Evolutionary conservation across 2,113 vertebrate species (phyloP).

Genomic region (Trogon melanurus): DNA sequence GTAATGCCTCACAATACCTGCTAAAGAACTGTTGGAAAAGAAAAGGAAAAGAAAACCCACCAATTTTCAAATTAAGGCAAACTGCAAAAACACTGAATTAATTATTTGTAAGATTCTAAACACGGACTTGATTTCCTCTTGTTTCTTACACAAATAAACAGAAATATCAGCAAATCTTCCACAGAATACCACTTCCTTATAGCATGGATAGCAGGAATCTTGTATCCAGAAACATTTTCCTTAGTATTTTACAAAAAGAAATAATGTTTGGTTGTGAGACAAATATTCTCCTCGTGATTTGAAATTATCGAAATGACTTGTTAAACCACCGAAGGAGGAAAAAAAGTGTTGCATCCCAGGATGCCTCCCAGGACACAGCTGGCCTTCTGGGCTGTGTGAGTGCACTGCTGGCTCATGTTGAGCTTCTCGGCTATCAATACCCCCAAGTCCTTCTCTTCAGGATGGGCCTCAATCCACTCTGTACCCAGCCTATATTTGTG

Average conservation of each 20-base stretch:
- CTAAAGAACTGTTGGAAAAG: neutral
- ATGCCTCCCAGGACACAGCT: no score
- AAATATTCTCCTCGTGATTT: neutral
- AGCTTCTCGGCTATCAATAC: no score
- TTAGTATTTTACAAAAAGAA: neutral
- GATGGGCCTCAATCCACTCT: no score
- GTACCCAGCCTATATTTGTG: no score
- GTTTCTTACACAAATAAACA: neutral
- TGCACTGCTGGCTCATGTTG: no score
- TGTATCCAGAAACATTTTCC: neutral
- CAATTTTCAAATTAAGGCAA: neutral
- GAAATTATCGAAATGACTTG: neutral
- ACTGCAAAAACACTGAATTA: neutral
- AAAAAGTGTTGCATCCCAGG: neutral
- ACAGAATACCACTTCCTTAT: neutral
- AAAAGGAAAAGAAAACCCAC: neutral
- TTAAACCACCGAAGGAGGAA: neutral
- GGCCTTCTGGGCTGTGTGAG: no score
- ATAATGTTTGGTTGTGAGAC: neutral
- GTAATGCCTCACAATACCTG: neutral
- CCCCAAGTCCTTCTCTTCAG: no score
- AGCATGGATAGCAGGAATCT: neutral
- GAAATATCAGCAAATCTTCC: neutral
- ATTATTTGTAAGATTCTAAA: neutral
- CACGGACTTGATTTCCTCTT: neutral